phyloP scores from a whole-genome alignment of 2,113 vertebrate species.

The Anser cygnoides region DNA sequence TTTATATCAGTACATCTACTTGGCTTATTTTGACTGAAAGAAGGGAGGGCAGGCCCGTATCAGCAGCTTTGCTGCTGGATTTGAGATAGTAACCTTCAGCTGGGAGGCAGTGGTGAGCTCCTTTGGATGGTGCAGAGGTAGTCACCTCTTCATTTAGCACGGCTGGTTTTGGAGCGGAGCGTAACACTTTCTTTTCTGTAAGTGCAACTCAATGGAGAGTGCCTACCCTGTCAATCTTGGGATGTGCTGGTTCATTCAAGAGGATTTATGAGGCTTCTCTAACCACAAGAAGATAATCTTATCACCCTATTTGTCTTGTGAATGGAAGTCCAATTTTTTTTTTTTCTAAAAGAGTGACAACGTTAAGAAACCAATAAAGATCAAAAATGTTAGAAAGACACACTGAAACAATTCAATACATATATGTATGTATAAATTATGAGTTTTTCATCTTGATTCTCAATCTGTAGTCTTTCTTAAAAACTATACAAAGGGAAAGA shows the following conservation, averaged over 20 bases:
- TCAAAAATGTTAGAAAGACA: not conserved
- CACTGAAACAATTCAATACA: not conserved
- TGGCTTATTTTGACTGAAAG: not conserved
- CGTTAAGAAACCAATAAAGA: not conserved
- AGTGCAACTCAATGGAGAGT: accelerated
- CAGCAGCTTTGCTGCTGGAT: not conserved
- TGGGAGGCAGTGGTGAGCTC: not conserved
- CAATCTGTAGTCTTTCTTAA: not conserved
- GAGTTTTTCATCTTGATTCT: not conserved
- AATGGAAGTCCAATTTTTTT: not conserved
- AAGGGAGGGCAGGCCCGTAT: not conserved
- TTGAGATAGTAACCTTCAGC: not conserved
- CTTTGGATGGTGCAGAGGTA: not conserved
- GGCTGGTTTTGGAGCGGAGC: not conserved
- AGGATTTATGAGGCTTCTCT: not conserved
- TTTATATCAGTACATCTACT: not conserved
- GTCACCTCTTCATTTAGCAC: not conserved
- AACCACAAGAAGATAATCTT: not conserved
- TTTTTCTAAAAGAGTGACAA: not conserved
- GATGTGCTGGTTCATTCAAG: not conserved
- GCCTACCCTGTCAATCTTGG: not conserved
- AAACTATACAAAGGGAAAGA: not conserved
- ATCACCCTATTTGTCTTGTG: not conserved
- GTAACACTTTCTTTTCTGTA: accelerated
- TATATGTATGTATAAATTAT: not conserved